Evolutionary conservation across 1,140 invertebrate species (phyloP), one percentile per base, ranked within the genome.

Genomic region (Sycophila sp.): DNA sequence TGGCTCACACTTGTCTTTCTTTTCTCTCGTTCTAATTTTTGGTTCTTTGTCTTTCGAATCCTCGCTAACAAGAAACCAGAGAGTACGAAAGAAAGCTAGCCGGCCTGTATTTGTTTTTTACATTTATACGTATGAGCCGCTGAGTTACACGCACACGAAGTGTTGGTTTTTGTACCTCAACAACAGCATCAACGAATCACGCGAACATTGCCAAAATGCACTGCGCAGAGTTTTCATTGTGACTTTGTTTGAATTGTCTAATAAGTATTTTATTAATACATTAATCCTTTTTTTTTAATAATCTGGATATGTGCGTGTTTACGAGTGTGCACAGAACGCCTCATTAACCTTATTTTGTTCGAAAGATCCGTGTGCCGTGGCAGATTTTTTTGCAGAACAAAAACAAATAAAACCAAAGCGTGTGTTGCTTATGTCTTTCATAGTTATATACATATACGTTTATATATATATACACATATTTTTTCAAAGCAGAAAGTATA

Each of bases 191-290:
- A 8, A 34, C 26, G 13, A 47, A 58, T 42, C 28, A 49, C 8
- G 36, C 32, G 3, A 19, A 34, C 17, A n/a, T 70, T 45, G 59
- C 40, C n/a, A 56, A n/a, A 56, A 70, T 55, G 53, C 51, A 63
- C 59, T 69, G 59, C 59, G 47, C 58, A 69, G 38, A 63, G 32
- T 71, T 71, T 70, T 64, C 36, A 64, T 71, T 56, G 53, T 58
- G 38, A 71, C 19, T 64, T 71, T 71, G 40, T 49, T 71, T 56
- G 19, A 47, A n/a, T 28, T 51, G 42, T 58, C 40, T 63, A 51
- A 69, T 55, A n/a, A 19, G 26, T 59, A 58, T 28, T n/a, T 22
- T 53, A 17, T 7, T 32, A 40, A 40, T 26, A 24, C 8, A 15
- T 59, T 63, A 40, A 40, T 69, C 38, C 49, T 56, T 32, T 42